Percentiles rank a stretch among this genome's conserved stretches.
phyloP scores from a whole-genome alignment of 2,113 vertebrate genomes.

The Bujurquina vittata region DNA sequence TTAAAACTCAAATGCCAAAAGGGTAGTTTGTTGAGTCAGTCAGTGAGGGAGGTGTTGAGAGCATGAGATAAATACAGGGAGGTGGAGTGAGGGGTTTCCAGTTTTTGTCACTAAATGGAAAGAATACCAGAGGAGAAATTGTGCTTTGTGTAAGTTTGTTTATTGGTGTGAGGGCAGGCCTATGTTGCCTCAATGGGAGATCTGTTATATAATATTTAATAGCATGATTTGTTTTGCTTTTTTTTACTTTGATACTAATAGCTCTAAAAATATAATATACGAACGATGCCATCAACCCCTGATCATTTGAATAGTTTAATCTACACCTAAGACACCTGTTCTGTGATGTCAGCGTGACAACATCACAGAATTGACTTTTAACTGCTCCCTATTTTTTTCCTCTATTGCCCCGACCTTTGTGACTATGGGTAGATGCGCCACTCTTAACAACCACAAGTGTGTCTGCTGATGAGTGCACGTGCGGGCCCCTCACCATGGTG shows the following conservation, averaged over 20 bases:
- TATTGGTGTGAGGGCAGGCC: neutral
- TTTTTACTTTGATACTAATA: too few relatives aligned
- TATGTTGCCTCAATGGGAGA: neutral
- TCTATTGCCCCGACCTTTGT: neutral
- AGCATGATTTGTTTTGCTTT: neutral
- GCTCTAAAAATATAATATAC: too few relatives aligned
- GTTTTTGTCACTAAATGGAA: constrained; percentile 30
- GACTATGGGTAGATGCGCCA: neutral
- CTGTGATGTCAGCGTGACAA: neutral
- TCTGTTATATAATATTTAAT: neutral
- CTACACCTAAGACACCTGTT: neutral
- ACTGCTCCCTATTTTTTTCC: neutral
- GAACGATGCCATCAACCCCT: neutral
- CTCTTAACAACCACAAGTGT: neutral
- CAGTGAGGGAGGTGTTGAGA: constrained; percentile 5
- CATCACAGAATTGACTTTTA: neutral
- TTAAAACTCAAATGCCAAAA: constrained; percentile 66
- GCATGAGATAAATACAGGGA: neutral
- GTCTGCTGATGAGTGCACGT: neutral
- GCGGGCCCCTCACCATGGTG: constrained; percentile 78
- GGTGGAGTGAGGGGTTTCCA: constrained; percentile 2
- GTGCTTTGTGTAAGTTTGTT: neutral
- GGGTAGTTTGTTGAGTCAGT: constrained; percentile 61
- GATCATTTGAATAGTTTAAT: neutral
- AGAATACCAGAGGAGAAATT: neutral